Evolutionary conservation across 2,113 vertebrate species (phyloP).

Genomic region (Centrocercus urophasianus): DNA sequence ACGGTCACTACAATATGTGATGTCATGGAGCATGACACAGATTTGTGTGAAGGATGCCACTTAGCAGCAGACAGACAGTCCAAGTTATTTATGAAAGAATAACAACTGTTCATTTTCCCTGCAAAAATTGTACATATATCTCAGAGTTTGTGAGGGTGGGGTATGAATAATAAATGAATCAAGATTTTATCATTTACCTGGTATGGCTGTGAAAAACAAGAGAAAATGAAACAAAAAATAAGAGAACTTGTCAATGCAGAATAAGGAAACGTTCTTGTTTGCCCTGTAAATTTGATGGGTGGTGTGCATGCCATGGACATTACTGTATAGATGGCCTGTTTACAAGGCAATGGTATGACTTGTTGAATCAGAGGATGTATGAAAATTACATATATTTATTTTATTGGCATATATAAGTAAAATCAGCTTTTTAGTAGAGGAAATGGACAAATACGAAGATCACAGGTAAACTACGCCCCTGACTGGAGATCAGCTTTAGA

Average conservation of each 20-base stretch:
- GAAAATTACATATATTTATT: background rate
- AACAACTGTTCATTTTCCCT: background rate
- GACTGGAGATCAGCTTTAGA: fast-evolving
- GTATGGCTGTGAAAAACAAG: background rate
- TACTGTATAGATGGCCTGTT: background rate
- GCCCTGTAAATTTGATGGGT: background rate
- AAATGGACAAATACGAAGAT: background rate
- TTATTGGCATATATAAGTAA: background rate
- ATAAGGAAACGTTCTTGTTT: background rate
- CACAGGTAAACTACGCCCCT: background rate
- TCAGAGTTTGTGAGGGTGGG: background rate
- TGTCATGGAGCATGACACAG: background rate
- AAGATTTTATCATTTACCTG: background rate
- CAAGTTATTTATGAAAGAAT: constrained; percentile 19
- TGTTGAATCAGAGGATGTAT: background rate
- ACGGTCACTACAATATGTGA: background rate
- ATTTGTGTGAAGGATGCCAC: background rate
- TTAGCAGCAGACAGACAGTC: background rate
- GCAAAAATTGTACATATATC: constrained; percentile 5
- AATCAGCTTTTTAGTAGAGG: background rate
- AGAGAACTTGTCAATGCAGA: background rate
- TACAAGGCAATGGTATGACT: background rate
- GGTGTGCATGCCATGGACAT: fast-evolving
- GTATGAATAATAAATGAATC: background rate
- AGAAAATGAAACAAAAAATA: background rate